Evolutionary conservation across 2,113 vertebrate genomes (phyloP).

Genomic region (Malurus cyaneus): DNA sequence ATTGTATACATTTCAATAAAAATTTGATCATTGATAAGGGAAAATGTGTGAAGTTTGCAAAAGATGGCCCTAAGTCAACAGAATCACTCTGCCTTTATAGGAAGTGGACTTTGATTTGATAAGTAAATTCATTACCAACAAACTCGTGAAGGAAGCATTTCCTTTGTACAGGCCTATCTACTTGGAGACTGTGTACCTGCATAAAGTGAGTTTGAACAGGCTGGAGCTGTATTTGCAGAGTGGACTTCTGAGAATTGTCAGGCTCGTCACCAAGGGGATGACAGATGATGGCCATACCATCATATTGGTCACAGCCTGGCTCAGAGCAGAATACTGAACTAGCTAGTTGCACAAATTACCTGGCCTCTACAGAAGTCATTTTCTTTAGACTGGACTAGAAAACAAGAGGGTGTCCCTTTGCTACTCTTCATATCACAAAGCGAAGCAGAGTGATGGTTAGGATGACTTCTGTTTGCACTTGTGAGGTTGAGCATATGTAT

Average conservation of each 20-base stretch:
- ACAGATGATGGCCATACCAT: neutral
- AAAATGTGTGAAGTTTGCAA: neutral
- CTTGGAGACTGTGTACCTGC: neutral
- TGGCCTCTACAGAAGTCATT: neutral
- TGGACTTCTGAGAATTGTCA: neutral
- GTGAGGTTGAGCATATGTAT: neutral
- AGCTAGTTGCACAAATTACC: neutral
- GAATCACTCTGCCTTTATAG: neutral
- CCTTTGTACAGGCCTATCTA: neutral
- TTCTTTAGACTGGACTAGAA: neutral
- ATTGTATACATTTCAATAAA: neutral
- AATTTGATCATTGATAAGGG: neutral
- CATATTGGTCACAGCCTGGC: neutral
- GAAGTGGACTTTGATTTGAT: constrained; percentile 9
- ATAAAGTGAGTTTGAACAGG: neutral
- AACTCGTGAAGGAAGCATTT: neutral
- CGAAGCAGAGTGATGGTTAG: neutral
- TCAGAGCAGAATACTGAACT: neutral
- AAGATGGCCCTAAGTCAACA: neutral
- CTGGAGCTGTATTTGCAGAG: neutral
- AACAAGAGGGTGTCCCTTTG: neutral
- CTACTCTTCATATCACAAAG: neutral
- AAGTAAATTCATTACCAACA: neutral
- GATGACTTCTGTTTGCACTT: neutral
- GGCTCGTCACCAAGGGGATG: neutral